Percentiles rank a stretch among this genome's conserved stretches.
Conservation (phyloP, 2,888 invertebrate genomes). For the Tupiocoris notatus region DNA sequence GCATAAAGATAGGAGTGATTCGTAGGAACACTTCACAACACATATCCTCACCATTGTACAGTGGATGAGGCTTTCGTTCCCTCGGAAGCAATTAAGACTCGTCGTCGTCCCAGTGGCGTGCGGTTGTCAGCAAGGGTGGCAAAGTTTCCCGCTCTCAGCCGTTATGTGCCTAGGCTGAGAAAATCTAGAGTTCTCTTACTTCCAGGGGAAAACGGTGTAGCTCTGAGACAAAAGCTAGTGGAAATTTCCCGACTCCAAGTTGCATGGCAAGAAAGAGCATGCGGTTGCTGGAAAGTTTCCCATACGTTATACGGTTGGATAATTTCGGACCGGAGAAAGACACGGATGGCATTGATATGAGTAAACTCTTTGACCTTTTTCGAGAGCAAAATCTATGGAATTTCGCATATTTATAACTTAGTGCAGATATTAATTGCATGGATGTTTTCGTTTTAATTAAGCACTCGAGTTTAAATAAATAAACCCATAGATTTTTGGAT, state of each 20-base stretch:
- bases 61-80: background rate
- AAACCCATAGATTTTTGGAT: too few species aligned
- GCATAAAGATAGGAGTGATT: background rate
- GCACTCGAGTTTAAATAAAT: too few species aligned
- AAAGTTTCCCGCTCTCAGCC: background rate
- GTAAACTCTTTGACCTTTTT: background rate
- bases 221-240: background rate
- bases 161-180: background rate
- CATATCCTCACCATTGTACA: background rate
- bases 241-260: background rate
- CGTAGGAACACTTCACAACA: background rate
- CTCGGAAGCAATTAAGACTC: background rate
- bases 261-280: background rate
- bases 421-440: too few species aligned
- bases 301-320: background rate
- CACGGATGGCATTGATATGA: background rate
- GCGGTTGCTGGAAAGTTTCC: background rate
- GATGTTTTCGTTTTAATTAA: too few species aligned
- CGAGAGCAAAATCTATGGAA: too few species aligned
- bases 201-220: background rate
- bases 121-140: background rate
- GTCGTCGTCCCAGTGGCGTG: background rate
- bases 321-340: too few species aligned
- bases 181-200: too few species aligned
- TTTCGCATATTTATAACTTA: too few species aligned